A percentile compares a stretch with the other conserved stretches of the same genome.
Evolutionary conservation across 2,888 invertebrate species (phyloP).

Genomic region (Cheilosia vulpina): DNA sequence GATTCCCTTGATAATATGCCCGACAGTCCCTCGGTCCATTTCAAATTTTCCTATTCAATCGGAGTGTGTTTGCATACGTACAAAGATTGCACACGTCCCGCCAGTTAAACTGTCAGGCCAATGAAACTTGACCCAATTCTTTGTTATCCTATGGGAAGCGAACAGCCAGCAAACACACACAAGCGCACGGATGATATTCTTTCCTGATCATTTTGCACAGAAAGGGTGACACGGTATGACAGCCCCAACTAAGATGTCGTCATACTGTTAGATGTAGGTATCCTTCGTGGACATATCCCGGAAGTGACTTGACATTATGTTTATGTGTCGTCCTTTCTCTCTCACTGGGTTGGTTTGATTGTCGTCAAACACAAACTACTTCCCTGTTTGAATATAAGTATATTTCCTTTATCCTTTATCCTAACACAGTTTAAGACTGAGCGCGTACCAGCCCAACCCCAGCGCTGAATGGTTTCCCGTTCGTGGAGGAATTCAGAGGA

Average conservation of each 20-base stretch:
- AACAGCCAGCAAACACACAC: slow-evolving; percentile 12
- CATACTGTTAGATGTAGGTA: slow-evolving; percentile 27
- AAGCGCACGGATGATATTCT: slow-evolving; percentile 3
- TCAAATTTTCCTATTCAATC: slow-evolving; percentile 47
- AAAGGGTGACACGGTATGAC: slow-evolving; percentile 39
- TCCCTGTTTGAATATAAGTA: slow-evolving; percentile 62
- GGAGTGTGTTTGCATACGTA: slow-evolving; percentile 19
- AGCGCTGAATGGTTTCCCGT: slow-evolving; percentile 43
- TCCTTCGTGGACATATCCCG: slow-evolving; percentile 48
- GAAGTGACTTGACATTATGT: slow-evolving; percentile 70
- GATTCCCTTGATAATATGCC: slow-evolving; percentile 1
- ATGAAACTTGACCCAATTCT: slow-evolving; percentile 73
- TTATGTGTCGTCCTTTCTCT: slow-evolving; percentile 49
- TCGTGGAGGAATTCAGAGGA: slow-evolving; percentile 44
- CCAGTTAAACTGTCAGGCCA: slow-evolving; percentile 42
- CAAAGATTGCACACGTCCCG: slow-evolving; percentile 5
- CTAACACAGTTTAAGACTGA: slow-evolving; percentile 2
- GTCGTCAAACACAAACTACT: slow-evolving; percentile 69
- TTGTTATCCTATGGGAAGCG: slow-evolving; percentile 3
- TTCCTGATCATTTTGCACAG: slow-evolving; percentile 17
- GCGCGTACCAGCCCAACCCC: slow-evolving; percentile 11
- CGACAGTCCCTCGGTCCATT: background rate
- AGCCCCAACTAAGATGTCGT: slow-evolving; percentile 26
- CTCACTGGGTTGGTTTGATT: slow-evolving; percentile 5
- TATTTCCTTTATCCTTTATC: slow-evolving; percentile 30